phyloP scores from a whole-genome alignment of 2,113 vertebrate genomes.

The Calcarius ornatus region DNA sequence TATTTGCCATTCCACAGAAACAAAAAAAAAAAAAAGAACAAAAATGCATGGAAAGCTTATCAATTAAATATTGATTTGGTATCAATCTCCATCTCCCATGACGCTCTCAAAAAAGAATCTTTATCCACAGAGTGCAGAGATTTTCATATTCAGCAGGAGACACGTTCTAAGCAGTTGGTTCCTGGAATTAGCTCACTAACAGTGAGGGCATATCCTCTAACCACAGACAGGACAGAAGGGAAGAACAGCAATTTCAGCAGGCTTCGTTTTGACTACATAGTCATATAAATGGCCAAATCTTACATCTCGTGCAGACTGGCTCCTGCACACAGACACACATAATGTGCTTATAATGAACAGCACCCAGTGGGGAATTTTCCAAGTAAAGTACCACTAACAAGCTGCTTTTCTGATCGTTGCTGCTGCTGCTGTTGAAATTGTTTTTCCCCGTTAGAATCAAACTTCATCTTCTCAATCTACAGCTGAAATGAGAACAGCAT shows the following conservation, averaged over 20 bases:
- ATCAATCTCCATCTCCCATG: background rate
- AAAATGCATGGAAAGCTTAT: background rate
- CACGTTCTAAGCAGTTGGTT: background rate
- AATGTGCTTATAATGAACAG: background rate
- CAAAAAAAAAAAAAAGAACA: background rate
- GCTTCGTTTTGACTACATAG: background rate
- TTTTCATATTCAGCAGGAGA: background rate
- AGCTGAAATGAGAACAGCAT: slow-evolving; percentile 46
- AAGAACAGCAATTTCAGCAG: background rate
- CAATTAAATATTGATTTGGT: background rate
- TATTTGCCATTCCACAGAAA: background rate
- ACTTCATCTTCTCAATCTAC: slow-evolving; percentile 44
- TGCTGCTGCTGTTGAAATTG: background rate
- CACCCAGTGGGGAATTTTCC: background rate
- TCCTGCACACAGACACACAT: background rate
- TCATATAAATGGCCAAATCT: slow-evolving; percentile 17
- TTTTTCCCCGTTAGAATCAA: background rate
- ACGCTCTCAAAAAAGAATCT: background rate
- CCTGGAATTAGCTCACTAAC: background rate
- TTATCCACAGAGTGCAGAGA: background rate
- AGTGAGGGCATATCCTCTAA: background rate
- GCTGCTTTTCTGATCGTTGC: background rate
- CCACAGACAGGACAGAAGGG: background rate
- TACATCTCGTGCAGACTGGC: background rate
- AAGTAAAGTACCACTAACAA: slow-evolving; percentile 20